phyloP scores from a whole-genome alignment of 1,140 invertebrate genomes.

The Metopolophium dirhodum region DNA sequence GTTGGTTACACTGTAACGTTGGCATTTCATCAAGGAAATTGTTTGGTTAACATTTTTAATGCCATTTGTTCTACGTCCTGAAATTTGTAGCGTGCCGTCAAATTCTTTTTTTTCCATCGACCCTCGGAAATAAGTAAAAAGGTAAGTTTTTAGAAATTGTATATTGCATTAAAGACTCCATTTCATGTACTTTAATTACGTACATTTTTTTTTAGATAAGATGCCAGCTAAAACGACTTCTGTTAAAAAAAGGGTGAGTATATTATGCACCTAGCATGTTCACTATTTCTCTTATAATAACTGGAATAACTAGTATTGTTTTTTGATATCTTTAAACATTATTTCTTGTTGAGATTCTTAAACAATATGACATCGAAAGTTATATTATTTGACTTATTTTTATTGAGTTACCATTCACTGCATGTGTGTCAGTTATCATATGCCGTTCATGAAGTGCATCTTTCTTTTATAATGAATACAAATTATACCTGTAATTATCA shows the following conservation, averaged over 20 bases:
- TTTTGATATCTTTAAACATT: not conserved
- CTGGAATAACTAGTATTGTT: not conserved
- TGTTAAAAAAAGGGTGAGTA: conserved; percentile 49
- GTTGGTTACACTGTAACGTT: conserved; percentile 21
- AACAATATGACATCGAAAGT: not conserved
- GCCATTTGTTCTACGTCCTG: conserved; percentile 14
- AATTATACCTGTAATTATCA: not conserved
- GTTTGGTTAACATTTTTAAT: conserved; percentile 41
- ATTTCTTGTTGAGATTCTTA: not conserved
- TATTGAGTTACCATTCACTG: not conserved
- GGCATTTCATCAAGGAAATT: conserved; percentile 32
- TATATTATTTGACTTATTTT: not conserved
- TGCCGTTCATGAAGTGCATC: not conserved
- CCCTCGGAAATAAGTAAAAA: not conserved
- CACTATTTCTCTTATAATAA: not conserved
- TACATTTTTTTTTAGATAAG: not conserved
- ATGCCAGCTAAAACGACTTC: conserved; percentile 55
- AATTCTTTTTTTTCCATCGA: not conserved
- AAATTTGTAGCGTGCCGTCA: conserved; percentile 20
- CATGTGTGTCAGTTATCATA: not conserved
- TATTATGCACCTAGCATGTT: not conserved
- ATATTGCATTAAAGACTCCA: not conserved
- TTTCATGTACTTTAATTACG: not conserved
- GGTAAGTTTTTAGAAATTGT: not conserved
- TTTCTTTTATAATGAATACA: not conserved